These are phyloP conservation scores for Scylla paramamosain DNA, from an alignment of 1,140 invertebrate species.

Conservation along the genomic window DNA sequence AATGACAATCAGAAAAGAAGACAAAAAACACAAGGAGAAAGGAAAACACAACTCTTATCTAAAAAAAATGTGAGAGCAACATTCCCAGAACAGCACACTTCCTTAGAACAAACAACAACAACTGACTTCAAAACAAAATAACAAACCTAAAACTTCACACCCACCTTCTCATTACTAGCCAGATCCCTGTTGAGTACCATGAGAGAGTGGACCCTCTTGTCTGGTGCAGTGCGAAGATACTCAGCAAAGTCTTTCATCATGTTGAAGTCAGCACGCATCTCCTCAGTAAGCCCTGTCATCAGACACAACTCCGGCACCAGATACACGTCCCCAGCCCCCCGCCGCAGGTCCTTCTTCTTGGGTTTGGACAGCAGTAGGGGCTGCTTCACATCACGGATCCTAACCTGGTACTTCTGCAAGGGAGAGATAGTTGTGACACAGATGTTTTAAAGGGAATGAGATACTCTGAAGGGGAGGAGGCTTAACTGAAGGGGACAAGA, in stretches of 20 bases:
- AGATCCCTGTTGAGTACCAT: constrained; percentile 49
- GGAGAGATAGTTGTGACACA: too few species aligned
- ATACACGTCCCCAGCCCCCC: constrained; percentile 79
- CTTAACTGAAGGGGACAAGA: too few species aligned
- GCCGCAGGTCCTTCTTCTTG: constrained; percentile 81
- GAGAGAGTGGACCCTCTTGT: constrained; percentile 82
- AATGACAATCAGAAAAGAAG: too few species aligned
- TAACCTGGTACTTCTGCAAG: constrained; percentile 83
- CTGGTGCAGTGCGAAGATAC: constrained; percentile 89
- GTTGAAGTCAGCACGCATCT: constrained; percentile 82
- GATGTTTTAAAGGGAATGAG: too few species aligned
- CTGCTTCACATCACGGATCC: constrained; percentile 88
- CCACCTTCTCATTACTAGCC: not conserved
- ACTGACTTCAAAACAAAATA: too few species aligned
- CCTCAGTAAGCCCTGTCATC: constrained; percentile 87
- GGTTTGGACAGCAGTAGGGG: constrained; percentile 87
- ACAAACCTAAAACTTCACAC: too few species aligned
- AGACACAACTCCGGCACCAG: constrained; percentile 91
- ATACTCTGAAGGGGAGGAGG: too few species aligned
- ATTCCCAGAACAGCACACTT: too few species aligned
- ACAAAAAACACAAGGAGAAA: too few species aligned
- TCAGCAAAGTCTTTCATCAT: constrained; percentile 91
- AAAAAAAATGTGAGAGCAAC: too few species aligned
- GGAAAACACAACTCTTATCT: too few species aligned
- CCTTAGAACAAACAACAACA: too few species aligned